phyloP scores from a whole-genome alignment of 2,888 invertebrate species.

The Spodoptera picta region DNA sequence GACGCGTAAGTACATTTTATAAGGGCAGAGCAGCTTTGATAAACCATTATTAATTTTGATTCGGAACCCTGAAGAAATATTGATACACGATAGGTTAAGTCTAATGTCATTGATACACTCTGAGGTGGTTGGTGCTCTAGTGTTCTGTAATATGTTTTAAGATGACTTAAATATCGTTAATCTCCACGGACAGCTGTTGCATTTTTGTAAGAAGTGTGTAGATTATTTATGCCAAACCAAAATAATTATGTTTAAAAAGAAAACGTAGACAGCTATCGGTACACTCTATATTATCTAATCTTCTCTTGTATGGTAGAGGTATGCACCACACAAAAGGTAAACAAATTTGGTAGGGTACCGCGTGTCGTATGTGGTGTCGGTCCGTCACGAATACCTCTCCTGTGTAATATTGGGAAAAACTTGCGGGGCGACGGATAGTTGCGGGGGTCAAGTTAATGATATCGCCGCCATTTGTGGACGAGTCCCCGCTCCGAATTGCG shows the following conservation, averaged over 20 bases:
- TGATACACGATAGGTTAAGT: neutral
- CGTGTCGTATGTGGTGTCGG: conserved; percentile 58
- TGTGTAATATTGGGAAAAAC: conserved; percentile 86
- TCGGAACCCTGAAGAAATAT: conserved; percentile 16
- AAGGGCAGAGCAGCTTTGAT: conserved; percentile 46
- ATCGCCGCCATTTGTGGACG: conserved; percentile 87
- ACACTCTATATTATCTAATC: conserved; percentile 45
- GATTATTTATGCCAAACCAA: too few species aligned
- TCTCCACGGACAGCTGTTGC: too few species aligned
- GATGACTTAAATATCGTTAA: too few species aligned
- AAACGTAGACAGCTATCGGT: conserved; percentile 1
- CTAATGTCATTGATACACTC: too few species aligned
- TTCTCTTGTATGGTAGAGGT: conserved; percentile 53
- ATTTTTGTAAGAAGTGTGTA: too few species aligned
- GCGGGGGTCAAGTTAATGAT: conserved; percentile 87
- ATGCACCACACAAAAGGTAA: conserved; percentile 57
- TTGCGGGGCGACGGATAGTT: conserved; percentile 83
- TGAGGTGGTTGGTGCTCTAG: too few species aligned
- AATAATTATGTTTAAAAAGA: too few species aligned
- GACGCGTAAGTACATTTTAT: conserved; percentile 47
- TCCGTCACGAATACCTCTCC: conserved; percentile 76
- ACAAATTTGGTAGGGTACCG: conserved; percentile 66
- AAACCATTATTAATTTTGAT: conserved; percentile 52
- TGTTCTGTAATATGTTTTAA: too few species aligned
- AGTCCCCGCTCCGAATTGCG: conserved; percentile 84